A percentile compares a stretch with the other conserved stretches of the same genome.
phyloP scores from a whole-genome alignment of 2,888 invertebrate genomes.

The Vesta saturnalis region DNA sequence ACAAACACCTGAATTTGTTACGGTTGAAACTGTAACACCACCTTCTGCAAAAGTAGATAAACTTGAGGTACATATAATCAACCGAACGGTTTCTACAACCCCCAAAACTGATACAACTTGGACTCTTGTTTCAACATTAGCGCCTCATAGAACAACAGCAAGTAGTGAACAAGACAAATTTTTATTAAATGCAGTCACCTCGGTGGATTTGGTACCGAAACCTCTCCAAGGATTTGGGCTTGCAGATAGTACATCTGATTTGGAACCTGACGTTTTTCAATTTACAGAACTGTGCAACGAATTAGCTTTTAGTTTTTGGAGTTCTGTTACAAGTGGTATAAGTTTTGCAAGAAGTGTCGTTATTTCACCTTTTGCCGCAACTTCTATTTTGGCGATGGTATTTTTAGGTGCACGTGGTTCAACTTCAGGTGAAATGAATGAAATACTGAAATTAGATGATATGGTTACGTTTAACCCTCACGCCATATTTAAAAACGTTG shows the following conservation, averaged over 20 bases:
- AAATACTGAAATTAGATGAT: slow-evolving; percentile 83
- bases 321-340: slow-evolving; percentile 74
- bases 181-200: slow-evolving; percentile 51
- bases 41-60: slow-evolving; percentile 32
- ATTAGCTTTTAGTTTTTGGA: slow-evolving; percentile 86
- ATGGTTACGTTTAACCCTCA: slow-evolving; percentile 93
- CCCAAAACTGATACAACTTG: slow-evolving; percentile 56
- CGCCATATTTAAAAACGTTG: slow-evolving; percentile 84
- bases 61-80: slow-evolving; percentile 37
- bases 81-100: slow-evolving; percentile 32
- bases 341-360: slow-evolving; percentile 81
- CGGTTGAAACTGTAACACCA: slow-evolving; percentile 33
- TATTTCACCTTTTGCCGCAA: slow-evolving; percentile 85
- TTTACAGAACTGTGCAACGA: slow-evolving; percentile 87
- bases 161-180: slow-evolving; percentile 24
- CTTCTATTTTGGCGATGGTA: slow-evolving; percentile 89
- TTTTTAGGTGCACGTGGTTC: slow-evolving; percentile 87
- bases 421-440: slow-evolving; percentile 92
- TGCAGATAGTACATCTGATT: slow-evolving; percentile 77
- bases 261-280: slow-evolving; percentile 79
- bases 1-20: slow-evolving; percentile 8
- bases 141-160: slow-evolving; percentile 59
- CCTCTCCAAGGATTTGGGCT: slow-evolving; percentile 73
- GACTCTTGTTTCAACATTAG: slow-evolving; percentile 69
- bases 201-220: slow-evolving; percentile 66